phyloP scores from a whole-genome alignment of 1,140 invertebrate species.

The Campoletis sonorensis region DNA sequence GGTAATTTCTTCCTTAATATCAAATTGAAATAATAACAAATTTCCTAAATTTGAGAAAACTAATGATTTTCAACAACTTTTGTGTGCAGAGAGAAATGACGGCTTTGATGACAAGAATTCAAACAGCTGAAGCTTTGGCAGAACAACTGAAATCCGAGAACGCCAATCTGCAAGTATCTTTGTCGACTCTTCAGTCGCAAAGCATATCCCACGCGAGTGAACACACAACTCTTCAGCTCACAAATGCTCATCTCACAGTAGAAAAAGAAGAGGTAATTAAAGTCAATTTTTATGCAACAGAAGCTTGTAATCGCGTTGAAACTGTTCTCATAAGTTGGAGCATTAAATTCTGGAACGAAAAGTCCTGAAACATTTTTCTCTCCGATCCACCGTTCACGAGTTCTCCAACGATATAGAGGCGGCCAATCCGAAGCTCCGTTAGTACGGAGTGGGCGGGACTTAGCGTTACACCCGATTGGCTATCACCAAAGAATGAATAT shows the following conservation, averaged over 20 bases:
- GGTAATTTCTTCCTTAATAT: conserved; percentile 47
- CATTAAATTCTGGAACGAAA: no score
- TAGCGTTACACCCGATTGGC: no score
- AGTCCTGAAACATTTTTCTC: no score
- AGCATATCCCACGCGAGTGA: conserved; percentile 88
- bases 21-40: no score
- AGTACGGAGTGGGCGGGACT: no score
- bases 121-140: conserved; percentile 78
- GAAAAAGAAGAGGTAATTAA: conserved; percentile 86
- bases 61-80: conserved; percentile 16
- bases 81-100: conserved; percentile 77
- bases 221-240: conserved; percentile 88
- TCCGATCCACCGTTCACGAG: no score
- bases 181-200: conserved; percentile 92
- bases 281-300: conserved; percentile 63
- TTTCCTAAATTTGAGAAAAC: background rate
- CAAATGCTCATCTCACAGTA: conserved; percentile 89
- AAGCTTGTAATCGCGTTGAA: no score
- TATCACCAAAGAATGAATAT: no score
- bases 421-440: no score
- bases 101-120: conserved; percentile 79
- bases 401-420: no score
- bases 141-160: conserved; percentile 87
- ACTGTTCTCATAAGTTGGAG: no score
- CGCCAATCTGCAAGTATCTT: conserved; percentile 90